These are phyloP conservation scores for Myzus persicae DNA, from an alignment of 1,140 invertebrate species.

Conservation along the genomic window DNA sequence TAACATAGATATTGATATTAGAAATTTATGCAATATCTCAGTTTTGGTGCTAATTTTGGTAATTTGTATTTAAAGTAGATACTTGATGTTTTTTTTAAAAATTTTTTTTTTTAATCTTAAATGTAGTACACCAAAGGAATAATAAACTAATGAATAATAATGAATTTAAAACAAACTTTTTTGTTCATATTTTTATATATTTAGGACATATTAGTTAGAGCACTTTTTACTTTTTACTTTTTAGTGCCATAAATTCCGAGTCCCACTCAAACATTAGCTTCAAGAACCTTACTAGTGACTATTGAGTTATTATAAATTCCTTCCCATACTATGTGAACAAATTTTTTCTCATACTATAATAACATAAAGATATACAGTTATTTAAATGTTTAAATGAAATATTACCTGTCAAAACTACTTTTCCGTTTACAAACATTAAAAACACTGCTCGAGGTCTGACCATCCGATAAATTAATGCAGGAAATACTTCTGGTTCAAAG, in stretches of 20 bases:
- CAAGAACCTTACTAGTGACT: background rate
- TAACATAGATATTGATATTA: too few species aligned
- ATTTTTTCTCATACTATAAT: background rate
- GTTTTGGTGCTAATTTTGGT: too few species aligned
- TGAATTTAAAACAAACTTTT: background rate
- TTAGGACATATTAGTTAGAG: too few species aligned
- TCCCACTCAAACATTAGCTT: background rate
- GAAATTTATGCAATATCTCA: too few species aligned
- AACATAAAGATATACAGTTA: background rate
- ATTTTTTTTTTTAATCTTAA: too few species aligned
- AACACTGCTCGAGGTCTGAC: constrained; percentile 94
- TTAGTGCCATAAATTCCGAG: background rate
- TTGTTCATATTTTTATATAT: background rate
- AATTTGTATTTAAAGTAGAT: too few species aligned
- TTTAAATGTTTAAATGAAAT: background rate
- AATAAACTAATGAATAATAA: background rate
- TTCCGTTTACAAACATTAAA: constrained; percentile 97
- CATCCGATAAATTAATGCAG: constrained; percentile 97
- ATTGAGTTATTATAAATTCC: background rate
- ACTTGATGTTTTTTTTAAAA: too few species aligned
- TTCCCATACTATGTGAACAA: background rate
- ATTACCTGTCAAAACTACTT: constrained; percentile 92
- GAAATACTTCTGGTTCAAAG: constrained; percentile 92
- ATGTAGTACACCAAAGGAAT: too few species aligned
- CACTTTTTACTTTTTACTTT: too few species aligned